Evolutionary conservation across 2,888 invertebrate genomes (phyloP), one percentile per base, ranked within the genome.

Genomic region (Philereme vetulata): DNA sequence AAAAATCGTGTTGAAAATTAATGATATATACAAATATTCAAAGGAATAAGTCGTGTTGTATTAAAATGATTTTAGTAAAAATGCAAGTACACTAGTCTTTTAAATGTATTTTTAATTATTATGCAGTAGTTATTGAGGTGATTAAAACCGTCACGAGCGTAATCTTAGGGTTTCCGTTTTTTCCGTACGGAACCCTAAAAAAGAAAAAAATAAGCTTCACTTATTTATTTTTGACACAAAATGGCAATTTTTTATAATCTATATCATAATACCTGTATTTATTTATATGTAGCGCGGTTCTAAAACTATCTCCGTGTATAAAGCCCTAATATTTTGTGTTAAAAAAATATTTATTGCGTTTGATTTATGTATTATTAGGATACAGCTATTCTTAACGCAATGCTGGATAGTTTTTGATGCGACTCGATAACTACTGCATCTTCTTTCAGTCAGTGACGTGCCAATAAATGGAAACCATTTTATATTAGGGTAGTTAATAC

Each of bases 401-500:
- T 46, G 35, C 57, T 47, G 21, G 21, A 59, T 40, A 35, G 32
- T 33, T 56, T 49, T 65, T 50, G 21, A 51, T 51, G 53, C 9
- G 36, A 53, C 52, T 54, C 74, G 56, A 56, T 66, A 65, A 71
- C 74, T 78, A 76, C 74, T 81, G 78, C 76, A 76, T 76, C 70
- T 59, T 75, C 70, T 70, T 73, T 64, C 70, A 88, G 88, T 88
- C 89, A 87, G 78, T 76, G 75, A 82, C 77, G 90, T 90, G 90
- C 90, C 90, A 90, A 90, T 85, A 85, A 76, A 72, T 51, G 74
- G 79, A 81, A 84, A 82, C 80, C 79, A 81, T 86, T 88, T 76
- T 71, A 72, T 72, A 75, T 65, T 69, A 74, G 73, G 72, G 80
- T 85, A 88, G 90, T 90, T 90, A 82, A 82, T 90, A 90, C 87